Conservation (phyloP, 2,888 invertebrate species). For the Hartigia nigra region DNA sequence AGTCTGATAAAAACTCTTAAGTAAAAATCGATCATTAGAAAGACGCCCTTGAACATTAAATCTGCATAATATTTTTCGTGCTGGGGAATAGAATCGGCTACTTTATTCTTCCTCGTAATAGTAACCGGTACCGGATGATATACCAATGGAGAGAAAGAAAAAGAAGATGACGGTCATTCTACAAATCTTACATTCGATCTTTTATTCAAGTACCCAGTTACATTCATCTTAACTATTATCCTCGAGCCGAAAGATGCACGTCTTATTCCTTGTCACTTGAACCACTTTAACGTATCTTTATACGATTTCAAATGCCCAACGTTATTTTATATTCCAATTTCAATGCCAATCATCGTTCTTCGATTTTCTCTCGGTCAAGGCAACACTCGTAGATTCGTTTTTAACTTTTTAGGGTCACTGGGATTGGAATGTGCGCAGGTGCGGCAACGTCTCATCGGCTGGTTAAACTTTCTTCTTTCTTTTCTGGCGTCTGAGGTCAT, state of each 20-base stretch:
- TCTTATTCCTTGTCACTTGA: background rate
- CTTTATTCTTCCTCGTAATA: background rate
- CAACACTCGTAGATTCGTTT: conserved; percentile 26
- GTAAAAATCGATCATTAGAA: background rate
- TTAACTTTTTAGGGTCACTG: conserved; percentile 57
- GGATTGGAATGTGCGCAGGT: conserved; percentile 61
- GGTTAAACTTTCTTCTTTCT: conserved; percentile 55
- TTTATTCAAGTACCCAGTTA: background rate
- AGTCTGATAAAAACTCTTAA: background rate
- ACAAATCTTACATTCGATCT: background rate
- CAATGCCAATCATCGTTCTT: background rate
- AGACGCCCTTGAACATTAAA: background rate
- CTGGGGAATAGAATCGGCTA: background rate
- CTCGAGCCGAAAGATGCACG: background rate
- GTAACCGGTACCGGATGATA: background rate
- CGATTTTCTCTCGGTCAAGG: conserved; percentile 41
- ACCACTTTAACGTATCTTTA: background rate
- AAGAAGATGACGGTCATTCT: background rate
- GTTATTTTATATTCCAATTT: background rate
- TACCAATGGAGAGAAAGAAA: background rate
- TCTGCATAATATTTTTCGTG: background rate
- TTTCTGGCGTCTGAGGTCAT: conserved; percentile 24
- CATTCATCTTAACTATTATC: background rate
- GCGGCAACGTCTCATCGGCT: conserved; percentile 51
- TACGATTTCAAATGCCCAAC: background rate